Base-by-base conservation (phyloP, 2,888 invertebrate species). In the Rhamphomyia laevipes region DNA sequence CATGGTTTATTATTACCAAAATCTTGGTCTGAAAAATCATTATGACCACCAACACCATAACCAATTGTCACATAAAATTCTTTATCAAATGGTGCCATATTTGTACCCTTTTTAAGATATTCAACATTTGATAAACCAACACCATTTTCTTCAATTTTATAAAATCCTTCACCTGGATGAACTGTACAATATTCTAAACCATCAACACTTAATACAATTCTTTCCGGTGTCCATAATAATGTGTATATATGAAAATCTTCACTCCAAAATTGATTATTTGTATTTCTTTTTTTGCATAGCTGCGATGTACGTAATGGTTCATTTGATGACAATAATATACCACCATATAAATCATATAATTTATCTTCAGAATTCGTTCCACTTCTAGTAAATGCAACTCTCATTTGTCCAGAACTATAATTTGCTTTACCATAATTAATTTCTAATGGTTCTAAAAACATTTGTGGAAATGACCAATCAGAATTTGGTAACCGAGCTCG, bases 61-160 rank as follows among this genome's bases (percentile, higher is more conserved):
- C 88, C 90, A 44, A 91, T 59, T 1, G 82, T 77, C 27, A 91
- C 83, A 81, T 86, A 72, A 49, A 70, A 71, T 72, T 86, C 76
- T 64, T 82, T 77, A 67, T 89, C 86, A 58, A 88, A 87, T 0
- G 89, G 89, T 1, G 86, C 84, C 67, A 85, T 75, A 1, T 56
- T 57, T 0, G 57, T 56, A 17, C 66, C 64, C 15, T 46, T 50
- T 33, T 55, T 58, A 17, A 67, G 52, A 12, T 59, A 53, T 4
- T 60, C 57, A 0, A 75, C 73, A 10, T 75, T 63, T 2, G 71
- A 61, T 16, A 71, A 50, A 3, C 50, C 13, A n/a, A 57, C 47
- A 1, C 55, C 58, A 11, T 54, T 51, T 1, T 53, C 47, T 4
- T 62, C 13, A 0, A 61, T 51, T 43, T 57, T 57, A 17, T 58